These are phyloP conservation scores for Myodes glareolus DNA, from an alignment of 2,113 vertebrate species.

Conservation along the genomic window DNA sequence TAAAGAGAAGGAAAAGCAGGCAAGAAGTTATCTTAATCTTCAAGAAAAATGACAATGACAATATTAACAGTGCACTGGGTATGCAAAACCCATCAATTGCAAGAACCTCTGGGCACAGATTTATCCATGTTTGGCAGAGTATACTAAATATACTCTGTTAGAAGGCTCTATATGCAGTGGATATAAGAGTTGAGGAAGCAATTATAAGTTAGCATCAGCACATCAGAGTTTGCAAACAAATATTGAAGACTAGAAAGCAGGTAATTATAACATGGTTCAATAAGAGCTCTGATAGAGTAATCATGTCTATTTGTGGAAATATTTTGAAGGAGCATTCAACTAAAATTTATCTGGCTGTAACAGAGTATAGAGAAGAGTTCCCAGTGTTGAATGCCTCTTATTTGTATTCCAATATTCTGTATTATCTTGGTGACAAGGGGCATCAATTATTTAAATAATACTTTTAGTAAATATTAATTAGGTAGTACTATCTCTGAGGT, in stretches of 20 bases:
- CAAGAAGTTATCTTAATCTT: neutral
- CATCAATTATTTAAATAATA: neutral
- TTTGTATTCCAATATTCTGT: neutral
- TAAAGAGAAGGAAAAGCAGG: neutral
- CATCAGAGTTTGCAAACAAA: neutral
- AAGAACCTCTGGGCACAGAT: neutral
- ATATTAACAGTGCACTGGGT: neutral
- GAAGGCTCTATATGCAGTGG: neutral
- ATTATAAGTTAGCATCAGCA: neutral
- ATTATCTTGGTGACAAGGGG: neutral
- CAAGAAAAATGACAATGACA: neutral
- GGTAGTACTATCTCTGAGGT: neutral
- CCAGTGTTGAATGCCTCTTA: neutral
- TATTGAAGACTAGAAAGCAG: neutral
- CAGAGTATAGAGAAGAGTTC: neutral
- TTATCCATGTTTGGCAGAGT: neutral
- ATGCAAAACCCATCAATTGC: neutral
- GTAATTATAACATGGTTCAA: neutral
- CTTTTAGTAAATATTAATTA: neutral
- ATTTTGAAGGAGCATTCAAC: neutral
- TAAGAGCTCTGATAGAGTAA: neutral
- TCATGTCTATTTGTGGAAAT: slow-evolving; percentile 9
- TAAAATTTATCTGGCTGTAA: neutral
- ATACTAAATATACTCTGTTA: neutral
- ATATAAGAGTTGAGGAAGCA: neutral